Conservation (phyloP, 1,140 invertebrate species). For the Drosophila saltans region DNA sequence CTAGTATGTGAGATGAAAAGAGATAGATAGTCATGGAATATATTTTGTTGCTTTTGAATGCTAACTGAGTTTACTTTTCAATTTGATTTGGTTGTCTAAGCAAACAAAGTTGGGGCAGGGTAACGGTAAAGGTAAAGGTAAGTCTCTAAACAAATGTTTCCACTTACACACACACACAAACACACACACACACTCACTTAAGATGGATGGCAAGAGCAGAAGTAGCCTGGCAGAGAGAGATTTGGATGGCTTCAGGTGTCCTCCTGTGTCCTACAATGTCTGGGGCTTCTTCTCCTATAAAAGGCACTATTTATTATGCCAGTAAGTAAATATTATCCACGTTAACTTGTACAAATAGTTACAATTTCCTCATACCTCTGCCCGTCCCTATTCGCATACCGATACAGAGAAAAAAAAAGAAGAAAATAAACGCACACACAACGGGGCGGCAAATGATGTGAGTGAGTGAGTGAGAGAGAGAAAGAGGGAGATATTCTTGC, state of each 20-base stretch:
- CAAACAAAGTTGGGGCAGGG: constrained; percentile 67
- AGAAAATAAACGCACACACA: constrained; percentile 9
- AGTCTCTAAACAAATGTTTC: constrained; percentile 9
- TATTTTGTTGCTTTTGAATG: constrained; percentile 73
- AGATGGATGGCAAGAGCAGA: background rate
- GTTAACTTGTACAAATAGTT: constrained; percentile 75
- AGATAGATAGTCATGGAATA: constrained; percentile 23
- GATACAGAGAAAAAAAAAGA: background rate
- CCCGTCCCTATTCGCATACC: background rate
- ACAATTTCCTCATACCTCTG: background rate
- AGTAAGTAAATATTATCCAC: constrained; percentile 79
- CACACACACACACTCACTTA: background rate
- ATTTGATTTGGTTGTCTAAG: constrained; percentile 76
- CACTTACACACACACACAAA: constrained; percentile 20
- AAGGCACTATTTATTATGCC: constrained; percentile 75
- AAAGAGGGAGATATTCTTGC: background rate
- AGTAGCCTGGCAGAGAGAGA: background rate
- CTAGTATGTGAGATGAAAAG: background rate
- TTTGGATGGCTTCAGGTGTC: constrained; percentile 49
- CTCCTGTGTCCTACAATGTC: constrained; percentile 28
- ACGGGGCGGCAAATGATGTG: too few relatives aligned
- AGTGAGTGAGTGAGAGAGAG: background rate
- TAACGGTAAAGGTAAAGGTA: constrained; percentile 63
- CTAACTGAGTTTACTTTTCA: constrained; percentile 75
- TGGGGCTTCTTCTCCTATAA: constrained; percentile 41